Evolutionary conservation across 2,888 invertebrate genomes (phyloP).

Genomic region (Chloroclysta siterata): DNA sequence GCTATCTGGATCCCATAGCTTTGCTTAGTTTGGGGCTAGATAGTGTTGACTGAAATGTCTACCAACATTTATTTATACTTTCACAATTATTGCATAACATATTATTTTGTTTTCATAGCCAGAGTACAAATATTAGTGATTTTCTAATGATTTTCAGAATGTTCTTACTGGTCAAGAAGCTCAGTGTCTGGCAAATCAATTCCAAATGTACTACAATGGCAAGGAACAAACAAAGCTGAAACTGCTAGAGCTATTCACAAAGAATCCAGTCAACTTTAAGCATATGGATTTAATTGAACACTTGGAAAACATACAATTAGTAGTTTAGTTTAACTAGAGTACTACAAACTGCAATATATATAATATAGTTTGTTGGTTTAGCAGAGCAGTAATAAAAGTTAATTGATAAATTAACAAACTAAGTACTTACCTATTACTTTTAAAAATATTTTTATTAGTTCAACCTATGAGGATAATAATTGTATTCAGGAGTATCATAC

Average conservation of each 20-base stretch:
- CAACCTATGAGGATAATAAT: slow-evolving; percentile 69
- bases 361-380: background rate
- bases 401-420: background rate
- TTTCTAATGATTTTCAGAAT: slow-evolving; percentile 71
- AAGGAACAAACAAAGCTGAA: slow-evolving; percentile 86
- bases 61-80: no score
- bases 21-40: no score
- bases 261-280: slow-evolving; percentile 89
- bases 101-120: no score
- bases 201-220: slow-evolving; percentile 92
- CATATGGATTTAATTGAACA: slow-evolving; percentile 92
- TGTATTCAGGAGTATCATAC: slow-evolving; percentile 66
- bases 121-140: no score
- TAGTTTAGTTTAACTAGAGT: slow-evolving; percentile 47
- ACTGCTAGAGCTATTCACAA: slow-evolving; percentile 88
- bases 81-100: no score
- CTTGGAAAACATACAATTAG: slow-evolving; percentile 87
- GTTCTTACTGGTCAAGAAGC: slow-evolving; percentile 91
- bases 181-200: slow-evolving; percentile 93
- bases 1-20: no score
- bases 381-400: background rate
- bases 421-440: background rate
- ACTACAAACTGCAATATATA: background rate
- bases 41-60: no score
- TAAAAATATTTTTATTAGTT: slow-evolving; percentile 46